Conservation (phyloP, 2,113 vertebrate species). For the Cinclus mexicanus region DNA sequence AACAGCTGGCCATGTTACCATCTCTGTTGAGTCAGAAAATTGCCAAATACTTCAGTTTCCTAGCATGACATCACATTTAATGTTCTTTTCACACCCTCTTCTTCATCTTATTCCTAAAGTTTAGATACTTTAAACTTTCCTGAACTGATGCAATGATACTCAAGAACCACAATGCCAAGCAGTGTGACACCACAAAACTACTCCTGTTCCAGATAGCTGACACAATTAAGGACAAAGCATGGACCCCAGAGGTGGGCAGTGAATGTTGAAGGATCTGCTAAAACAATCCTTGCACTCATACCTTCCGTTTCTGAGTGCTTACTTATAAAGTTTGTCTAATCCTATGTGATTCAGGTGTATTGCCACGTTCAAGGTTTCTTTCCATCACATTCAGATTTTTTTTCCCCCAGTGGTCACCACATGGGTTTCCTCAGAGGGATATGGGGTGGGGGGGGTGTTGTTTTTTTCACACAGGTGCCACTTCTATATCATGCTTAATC, state of each 20-base stretch:
- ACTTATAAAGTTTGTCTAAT: neutral
- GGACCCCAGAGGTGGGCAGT: neutral
- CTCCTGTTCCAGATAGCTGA: neutral
- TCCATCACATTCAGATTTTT: neutral
- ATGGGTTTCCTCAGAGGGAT: neutral
- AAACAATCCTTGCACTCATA: neutral
- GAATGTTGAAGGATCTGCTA: neutral
- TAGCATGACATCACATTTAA: neutral
- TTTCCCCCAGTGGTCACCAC: neutral
- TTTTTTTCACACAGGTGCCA: neutral
- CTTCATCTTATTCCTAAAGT: neutral
- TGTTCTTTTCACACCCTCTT: neutral
- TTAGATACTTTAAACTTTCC: neutral
- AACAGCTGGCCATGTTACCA: neutral
- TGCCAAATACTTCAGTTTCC: neutral
- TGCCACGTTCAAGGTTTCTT: neutral
- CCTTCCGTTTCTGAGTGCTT: neutral
- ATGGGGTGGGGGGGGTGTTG: fast-evolving
- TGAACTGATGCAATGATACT: fast-evolving
- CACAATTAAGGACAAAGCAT: neutral
- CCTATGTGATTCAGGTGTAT: neutral
- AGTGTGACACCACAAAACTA: neutral
- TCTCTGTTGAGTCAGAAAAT: neutral
- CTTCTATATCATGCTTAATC: neutral
- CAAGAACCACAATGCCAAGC: neutral